Percentiles rank a stretch among this genome's conserved stretches.
Conservation (phyloP, 2,797 vertebrate genomes). For the Leptatherina wallacei region DNA sequence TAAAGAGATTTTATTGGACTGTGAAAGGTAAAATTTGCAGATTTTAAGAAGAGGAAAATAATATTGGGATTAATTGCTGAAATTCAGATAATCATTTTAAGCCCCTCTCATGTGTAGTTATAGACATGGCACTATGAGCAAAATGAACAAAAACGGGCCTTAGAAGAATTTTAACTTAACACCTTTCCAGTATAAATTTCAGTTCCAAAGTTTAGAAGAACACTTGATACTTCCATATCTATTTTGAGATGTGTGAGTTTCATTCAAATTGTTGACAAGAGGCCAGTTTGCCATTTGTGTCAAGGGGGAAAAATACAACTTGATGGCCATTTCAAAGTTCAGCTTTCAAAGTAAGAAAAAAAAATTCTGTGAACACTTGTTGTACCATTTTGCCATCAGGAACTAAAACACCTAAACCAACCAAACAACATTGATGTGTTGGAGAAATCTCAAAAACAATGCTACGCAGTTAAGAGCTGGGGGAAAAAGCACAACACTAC, state of each 20-base stretch:
- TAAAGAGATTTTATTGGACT: neutral
- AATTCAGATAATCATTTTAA: neutral
- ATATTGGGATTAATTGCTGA: neutral
- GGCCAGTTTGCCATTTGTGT: conserved; percentile 55
- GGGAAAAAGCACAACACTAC: neutral
- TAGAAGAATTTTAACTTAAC: conserved; percentile 10
- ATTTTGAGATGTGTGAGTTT: conserved; percentile 59
- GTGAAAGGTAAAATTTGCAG: neutral
- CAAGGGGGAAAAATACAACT: conserved; percentile 41
- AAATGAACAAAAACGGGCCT: conserved; percentile 22
- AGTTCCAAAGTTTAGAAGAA: conserved; percentile 32
- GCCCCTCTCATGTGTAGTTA: neutral
- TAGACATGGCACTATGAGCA: neutral
- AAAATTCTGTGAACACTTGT: conserved; percentile 33
- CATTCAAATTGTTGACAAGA: conserved; percentile 49
- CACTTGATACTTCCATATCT: conserved; percentile 56
- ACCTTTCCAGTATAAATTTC: conserved; percentile 28
- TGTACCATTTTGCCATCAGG: conserved; percentile 57
- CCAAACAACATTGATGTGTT: conserved; percentile 44
- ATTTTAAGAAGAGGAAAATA: neutral
- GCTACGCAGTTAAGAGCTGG: conserved; percentile 34
- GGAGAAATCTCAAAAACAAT: conserved; percentile 30
- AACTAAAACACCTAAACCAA: conserved; percentile 66
- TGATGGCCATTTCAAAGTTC: conserved; percentile 40
- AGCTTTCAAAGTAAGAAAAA: conserved; percentile 34